Evolutionary conservation across 2,888 invertebrate species (phyloP).

Genomic region (Corythucha ciliata): DNA sequence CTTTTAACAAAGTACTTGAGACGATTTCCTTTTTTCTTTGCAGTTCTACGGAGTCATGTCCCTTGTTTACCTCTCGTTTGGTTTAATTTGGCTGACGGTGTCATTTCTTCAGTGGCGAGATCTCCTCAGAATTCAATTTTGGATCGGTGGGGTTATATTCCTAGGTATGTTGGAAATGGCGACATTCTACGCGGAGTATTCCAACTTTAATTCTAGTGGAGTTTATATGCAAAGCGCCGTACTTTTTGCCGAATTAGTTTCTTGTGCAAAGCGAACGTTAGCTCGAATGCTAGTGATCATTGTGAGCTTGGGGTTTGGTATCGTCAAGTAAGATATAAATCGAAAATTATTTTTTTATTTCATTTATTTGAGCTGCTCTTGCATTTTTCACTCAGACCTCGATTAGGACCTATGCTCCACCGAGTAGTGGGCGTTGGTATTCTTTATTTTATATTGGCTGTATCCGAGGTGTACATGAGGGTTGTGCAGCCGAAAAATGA

Average conservation of each 20-base stretch:
- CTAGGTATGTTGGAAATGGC: constrained; percentile 77
- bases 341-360: neutral
- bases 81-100: constrained; percentile 70
- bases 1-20: constrained; percentile 12
- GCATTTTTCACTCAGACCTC: constrained; percentile 54
- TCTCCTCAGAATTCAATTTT: constrained; percentile 83
- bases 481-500: constrained; percentile 56
- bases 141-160: constrained; percentile 87
- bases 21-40: neutral
- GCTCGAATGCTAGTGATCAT: constrained; percentile 90
- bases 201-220: constrained; percentile 59
- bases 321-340: constrained; percentile 66
- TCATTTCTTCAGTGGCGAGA: constrained; percentile 85
- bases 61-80: constrained; percentile 71
- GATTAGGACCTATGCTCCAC: constrained; percentile 79
- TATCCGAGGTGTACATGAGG: constrained; percentile 77
- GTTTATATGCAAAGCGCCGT: constrained; percentile 58
- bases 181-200: constrained; percentile 76
- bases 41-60: constrained; percentile 78
- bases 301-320: constrained; percentile 89
- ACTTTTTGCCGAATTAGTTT: constrained; percentile 80
- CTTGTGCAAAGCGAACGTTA: constrained; percentile 80
- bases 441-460: constrained; percentile 72
- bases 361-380: constrained; percentile 4
- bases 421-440: constrained; percentile 75